Percentiles rank a stretch among this genome's conserved stretches.
phyloP scores from a whole-genome alignment of 2,888 invertebrate genomes.

The Rhodophaea formosa region DNA sequence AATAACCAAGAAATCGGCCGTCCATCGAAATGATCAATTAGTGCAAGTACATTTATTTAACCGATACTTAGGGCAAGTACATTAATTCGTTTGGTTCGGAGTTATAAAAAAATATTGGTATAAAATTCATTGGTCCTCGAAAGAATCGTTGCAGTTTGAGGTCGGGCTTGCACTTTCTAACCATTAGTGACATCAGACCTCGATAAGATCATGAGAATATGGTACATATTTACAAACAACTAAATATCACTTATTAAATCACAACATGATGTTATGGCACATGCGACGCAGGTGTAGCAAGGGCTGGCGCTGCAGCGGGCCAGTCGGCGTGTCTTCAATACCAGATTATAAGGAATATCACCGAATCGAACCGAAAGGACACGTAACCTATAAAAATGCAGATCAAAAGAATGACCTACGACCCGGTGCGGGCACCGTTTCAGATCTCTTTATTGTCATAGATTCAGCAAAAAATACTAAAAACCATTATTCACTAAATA shows the following conservation, averaged over 20 bases:
- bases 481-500: slow-evolving; percentile 72
- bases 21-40: slow-evolving; percentile 24
- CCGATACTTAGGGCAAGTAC: not conserved
- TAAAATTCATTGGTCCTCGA: slow-evolving; percentile 30
- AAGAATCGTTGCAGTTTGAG: slow-evolving; percentile 23
- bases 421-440: slow-evolving; percentile 51
- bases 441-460: slow-evolving; percentile 84
- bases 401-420: slow-evolving; percentile 62
- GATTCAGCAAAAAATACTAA: slow-evolving; percentile 78
- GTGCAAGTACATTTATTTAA: slow-evolving; percentile 34
- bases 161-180: slow-evolving; percentile 41
- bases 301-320: slow-evolving; percentile 31
- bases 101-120: slow-evolving; percentile 13
- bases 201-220: slow-evolving; percentile 70
- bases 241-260: slow-evolving; percentile 80
- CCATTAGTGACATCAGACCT: slow-evolving; percentile 53
- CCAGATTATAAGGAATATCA: slow-evolving; percentile 64
- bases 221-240: slow-evolving; percentile 81
- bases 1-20: slow-evolving; percentile 18
- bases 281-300: slow-evolving; percentile 67
- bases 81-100: slow-evolving; percentile 4
- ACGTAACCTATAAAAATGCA: slow-evolving; percentile 64
- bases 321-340: slow-evolving; percentile 71
- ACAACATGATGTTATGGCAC: slow-evolving; percentile 81
- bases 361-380: slow-evolving; percentile 52